Percentiles rank a stretch among this genome's conserved stretches.
phyloP scores from a whole-genome alignment of 2,797 vertebrate genomes.

The Rhabdomys pumilio region DNA sequence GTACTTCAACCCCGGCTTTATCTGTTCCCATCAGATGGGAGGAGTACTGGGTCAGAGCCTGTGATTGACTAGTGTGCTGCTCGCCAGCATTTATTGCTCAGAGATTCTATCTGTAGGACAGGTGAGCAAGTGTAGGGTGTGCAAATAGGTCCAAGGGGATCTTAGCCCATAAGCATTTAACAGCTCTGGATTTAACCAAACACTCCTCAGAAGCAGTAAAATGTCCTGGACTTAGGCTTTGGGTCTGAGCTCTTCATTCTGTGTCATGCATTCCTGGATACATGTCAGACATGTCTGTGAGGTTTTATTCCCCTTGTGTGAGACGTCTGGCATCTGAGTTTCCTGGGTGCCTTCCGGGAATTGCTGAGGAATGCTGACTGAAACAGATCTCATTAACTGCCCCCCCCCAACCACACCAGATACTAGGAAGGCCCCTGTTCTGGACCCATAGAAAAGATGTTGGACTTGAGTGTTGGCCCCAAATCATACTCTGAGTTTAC shows the following conservation, averaged over 20 bases:
- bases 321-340: not conserved
- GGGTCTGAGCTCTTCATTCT: not conserved
- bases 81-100: not conserved
- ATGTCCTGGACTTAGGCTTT: not conserved
- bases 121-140: not conserved
- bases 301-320: not conserved
- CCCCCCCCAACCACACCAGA: not conserved
- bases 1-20: not conserved
- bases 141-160: not conserved
- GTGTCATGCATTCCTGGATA: no score
- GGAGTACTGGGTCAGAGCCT: not conserved
- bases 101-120: not conserved
- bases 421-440: not conserved
- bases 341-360: not conserved
- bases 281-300: not conserved
- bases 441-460: not conserved
- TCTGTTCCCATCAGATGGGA: not conserved
- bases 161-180: not conserved
- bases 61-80: not conserved
- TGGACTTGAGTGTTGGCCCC: no score
- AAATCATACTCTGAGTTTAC: not conserved
- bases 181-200: not conserved
- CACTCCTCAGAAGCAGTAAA: not conserved
- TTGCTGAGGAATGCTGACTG: not conserved
- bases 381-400: not conserved